Evolutionary conservation across 2,113 vertebrate genomes (phyloP).

Genomic region (Tetrax tetrax): DNA sequence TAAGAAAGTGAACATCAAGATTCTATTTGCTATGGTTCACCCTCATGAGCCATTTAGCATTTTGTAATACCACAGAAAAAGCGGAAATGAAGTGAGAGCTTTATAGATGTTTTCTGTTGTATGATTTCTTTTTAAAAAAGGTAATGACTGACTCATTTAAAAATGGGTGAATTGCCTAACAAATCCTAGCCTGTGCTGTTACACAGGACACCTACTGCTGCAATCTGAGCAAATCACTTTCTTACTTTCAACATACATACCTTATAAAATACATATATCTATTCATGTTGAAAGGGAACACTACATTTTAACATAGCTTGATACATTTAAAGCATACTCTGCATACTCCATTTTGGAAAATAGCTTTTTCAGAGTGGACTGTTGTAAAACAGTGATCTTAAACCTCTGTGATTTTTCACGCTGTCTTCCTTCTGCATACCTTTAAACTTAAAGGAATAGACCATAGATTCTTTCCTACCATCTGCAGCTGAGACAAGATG

Average conservation of each 20-base stretch:
- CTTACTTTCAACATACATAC: background rate
- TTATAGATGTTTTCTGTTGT: constrained; percentile 5
- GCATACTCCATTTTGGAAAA: background rate
- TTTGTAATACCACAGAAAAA: constrained; percentile 58
- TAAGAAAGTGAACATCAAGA: constrained; percentile 52
- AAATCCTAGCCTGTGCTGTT: background rate
- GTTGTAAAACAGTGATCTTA: background rate
- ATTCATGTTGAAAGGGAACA: background rate
- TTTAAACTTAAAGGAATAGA: background rate
- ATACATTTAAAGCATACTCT: background rate
- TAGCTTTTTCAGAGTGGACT: background rate
- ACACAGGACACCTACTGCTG: background rate
- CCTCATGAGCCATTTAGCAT: constrained; percentile 55
- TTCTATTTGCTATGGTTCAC: constrained; percentile 54
- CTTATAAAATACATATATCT: background rate
- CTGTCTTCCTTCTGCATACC: background rate
- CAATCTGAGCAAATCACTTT: background rate
- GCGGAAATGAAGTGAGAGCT: constrained; percentile 30
- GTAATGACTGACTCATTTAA: constrained; percentile 3
- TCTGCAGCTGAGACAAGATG: background rate
- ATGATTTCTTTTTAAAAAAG: background rate
- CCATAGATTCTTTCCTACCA: background rate
- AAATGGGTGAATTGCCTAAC: background rate
- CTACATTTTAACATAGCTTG: background rate
- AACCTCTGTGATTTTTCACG: background rate